phyloP scores from a whole-genome alignment of 1,140 invertebrate genomes.

The Megalopta genalis region DNA sequence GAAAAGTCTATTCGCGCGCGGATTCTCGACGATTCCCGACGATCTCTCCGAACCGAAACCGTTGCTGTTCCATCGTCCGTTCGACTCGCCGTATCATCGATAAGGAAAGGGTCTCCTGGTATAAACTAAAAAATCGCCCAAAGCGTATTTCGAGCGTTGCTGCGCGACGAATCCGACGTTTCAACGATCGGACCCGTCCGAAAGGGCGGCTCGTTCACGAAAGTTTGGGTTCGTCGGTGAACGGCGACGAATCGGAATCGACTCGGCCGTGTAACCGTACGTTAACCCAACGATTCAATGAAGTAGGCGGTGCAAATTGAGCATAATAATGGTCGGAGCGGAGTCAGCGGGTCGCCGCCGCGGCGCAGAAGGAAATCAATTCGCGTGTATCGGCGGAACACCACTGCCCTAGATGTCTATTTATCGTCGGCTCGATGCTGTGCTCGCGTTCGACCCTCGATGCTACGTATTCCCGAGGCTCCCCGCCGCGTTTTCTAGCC shows the following conservation, averaged over 20 bases:
- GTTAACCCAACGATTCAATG: constrained; percentile 8
- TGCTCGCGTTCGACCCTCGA: not conserved
- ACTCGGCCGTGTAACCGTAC: not conserved
- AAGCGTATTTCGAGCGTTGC: too few relatives aligned
- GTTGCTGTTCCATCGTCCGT: too few relatives aligned
- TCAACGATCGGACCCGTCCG: too few relatives aligned
- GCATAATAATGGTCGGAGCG: not conserved
- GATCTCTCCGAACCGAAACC: too few relatives aligned
- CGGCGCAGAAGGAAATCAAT: constrained; percentile 29
- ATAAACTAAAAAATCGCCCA: too few relatives aligned
- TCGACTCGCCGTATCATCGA: too few relatives aligned
- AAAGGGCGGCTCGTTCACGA: too few relatives aligned
- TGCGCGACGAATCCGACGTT: too few relatives aligned
- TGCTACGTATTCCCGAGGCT: not conserved
- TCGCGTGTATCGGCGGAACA: constrained; percentile 26
- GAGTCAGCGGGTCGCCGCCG: constrained; percentile 12
- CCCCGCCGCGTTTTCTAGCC: not conserved
- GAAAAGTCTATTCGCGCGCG: too few relatives aligned
- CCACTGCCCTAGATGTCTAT: constrained; percentile 41
- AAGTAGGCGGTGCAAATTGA: constrained; percentile 28
- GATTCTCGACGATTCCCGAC: too few relatives aligned
- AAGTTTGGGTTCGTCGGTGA: not conserved
- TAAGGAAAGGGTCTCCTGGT: too few relatives aligned
- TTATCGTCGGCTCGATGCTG: constrained; percentile 38
- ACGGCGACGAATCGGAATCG: not conserved